Percentiles rank a stretch among this genome's conserved stretches.
phyloP scores from a whole-genome alignment of 2,888 invertebrate species.

The Mactromeris polynyma region DNA sequence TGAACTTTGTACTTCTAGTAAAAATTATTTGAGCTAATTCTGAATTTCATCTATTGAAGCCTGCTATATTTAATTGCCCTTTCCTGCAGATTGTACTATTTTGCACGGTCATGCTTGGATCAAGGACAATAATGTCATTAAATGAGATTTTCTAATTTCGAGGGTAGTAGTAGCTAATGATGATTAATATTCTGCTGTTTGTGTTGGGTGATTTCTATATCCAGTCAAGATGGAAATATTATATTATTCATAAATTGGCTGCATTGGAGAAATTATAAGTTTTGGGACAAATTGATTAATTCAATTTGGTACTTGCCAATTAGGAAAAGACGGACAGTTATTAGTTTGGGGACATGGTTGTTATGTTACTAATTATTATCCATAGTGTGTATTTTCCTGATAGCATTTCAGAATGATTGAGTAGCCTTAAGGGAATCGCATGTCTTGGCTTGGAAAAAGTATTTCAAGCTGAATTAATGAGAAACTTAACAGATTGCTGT shows the following conservation, averaged over 20 bases:
- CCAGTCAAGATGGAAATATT: background rate
- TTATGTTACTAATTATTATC: background rate
- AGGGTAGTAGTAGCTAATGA: background rate
- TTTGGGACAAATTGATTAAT: background rate
- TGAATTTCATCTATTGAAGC: too few relatives aligned
- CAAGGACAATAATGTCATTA: too few relatives aligned
- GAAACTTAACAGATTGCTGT: too few relatives aligned
- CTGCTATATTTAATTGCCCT: too few relatives aligned
- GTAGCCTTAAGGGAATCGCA: too few relatives aligned
- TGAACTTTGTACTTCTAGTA: too few relatives aligned
- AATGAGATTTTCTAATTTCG: too few relatives aligned
- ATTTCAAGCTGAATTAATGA: too few relatives aligned
- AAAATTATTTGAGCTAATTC: too few relatives aligned
- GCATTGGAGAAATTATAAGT: background rate
- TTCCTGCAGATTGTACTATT: too few relatives aligned
- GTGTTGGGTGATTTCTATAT: background rate
- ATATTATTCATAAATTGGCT: background rate
- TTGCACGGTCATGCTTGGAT: too few relatives aligned
- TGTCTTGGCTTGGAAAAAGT: too few relatives aligned
- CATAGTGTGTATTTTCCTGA: background rate
- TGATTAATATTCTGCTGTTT: background rate
- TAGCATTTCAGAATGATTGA: background rate
- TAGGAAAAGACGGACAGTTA: background rate
- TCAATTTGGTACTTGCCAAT: background rate
- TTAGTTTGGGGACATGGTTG: background rate